Conservation (phyloP, 2,113 vertebrate genomes). For the Danionella cerebrum region DNA sequence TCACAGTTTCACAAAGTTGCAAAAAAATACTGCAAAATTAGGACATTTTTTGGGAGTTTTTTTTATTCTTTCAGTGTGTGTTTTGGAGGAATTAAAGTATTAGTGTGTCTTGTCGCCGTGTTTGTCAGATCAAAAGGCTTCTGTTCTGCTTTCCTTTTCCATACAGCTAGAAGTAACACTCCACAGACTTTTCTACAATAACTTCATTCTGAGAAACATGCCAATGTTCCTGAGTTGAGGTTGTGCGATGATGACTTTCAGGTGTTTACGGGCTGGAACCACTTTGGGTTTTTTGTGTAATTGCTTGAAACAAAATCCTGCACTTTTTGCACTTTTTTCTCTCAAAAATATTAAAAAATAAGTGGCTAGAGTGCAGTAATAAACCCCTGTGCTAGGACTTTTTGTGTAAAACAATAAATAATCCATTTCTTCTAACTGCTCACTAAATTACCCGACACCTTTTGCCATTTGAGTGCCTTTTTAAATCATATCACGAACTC, state of each 20-base stretch:
- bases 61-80: no score
- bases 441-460: neutral
- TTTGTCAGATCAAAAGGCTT: no score
- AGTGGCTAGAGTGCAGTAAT: neutral
- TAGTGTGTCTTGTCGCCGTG: no score
- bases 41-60: no score
- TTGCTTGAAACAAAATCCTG: neutral
- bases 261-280: neutral
- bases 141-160: no score
- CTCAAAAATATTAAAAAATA: neutral
- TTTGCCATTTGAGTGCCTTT: neutral
- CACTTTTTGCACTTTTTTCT: neutral
- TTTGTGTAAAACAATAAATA: neutral
- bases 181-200: no score
- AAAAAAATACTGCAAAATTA: no score
- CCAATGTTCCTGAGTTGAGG: neutral
- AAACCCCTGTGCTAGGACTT: neutral
- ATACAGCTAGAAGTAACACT: no score
- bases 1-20: no score
- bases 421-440: neutral
- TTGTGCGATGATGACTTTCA: neutral
- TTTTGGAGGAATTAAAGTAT: no score
- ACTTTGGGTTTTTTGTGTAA: neutral
- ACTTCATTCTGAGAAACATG: neutral
- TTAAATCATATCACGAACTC: neutral